Evolutionary conservation across 2,888 invertebrate genomes (phyloP), one percentile per base, ranked within the genome.

Genomic region (Heliconius ethilla): DNA sequence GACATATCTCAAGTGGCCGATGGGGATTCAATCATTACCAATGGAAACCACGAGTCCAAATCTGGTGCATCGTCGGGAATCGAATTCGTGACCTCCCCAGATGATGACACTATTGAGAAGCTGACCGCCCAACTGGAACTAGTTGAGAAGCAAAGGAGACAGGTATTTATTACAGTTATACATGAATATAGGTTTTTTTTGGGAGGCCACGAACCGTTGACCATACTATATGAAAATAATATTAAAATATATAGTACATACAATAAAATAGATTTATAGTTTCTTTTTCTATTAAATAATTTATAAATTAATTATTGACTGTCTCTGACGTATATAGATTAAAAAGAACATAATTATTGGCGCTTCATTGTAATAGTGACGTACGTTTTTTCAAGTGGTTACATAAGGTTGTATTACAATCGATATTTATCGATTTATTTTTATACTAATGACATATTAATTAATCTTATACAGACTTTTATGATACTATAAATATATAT

Each of bases 1-100:
- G 92, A 93, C 67, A 81, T 92, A 33, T 78, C 83, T 0, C 86
- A 86, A 0, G 80, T 89, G 9, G 78, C 85, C 0, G 90, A 89
- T 9, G 79, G 84, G 0, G 85, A 86, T 4, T 73, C 83, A 0
- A 70, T 75, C 2, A 82, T 83, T 0, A 87, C 86, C 76, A 84
- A 83, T 4, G 89, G 87, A 70, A 84, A 86, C 0, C 85, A 86
- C 3, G 88, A 86, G 75, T 80, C 81, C 7, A 86, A 83, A 66
- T 90, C 90, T 0, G 91, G 91, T 0, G 90, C 90, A 0, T 86
- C 89, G 6, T 92, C 92, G 0, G 90, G 88, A 1, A 81, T 93
- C 27, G 94, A 94, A 92, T 95, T 94, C 82, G 93, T 93, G 81
- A 89, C 92, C 80, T 92, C 92, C 77, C 93, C 93, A 0, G 93